Evolutionary conservation across 2,113 vertebrate genomes (phyloP).

Genomic region (Sorex araneus): DNA sequence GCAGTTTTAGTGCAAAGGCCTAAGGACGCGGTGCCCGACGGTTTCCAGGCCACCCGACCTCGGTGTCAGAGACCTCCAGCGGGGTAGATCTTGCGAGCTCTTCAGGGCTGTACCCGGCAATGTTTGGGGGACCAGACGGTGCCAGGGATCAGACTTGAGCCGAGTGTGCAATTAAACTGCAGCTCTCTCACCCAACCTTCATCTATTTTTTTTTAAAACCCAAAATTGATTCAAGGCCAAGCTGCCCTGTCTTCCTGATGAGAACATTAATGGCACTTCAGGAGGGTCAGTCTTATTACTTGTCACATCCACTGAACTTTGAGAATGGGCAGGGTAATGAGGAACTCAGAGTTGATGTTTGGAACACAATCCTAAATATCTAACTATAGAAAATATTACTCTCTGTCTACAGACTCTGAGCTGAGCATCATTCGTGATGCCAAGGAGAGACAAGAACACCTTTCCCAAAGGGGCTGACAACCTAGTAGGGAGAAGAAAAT

Average conservation of each 20-base stretch:
- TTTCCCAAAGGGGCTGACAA: not conserved
- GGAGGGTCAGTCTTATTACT: not conserved
- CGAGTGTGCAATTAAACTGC: no score
- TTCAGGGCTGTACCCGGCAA: no score
- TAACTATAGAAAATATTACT: not conserved
- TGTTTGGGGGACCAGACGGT: no score
- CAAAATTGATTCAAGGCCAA: slow-evolving; percentile 5
- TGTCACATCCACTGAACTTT: not conserved
- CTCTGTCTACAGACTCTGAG: not conserved
- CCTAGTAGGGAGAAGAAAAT: not conserved
- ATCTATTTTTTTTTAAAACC: no score
- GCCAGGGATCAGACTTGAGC: no score
- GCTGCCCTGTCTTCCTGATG: not conserved
- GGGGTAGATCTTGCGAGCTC: no score
- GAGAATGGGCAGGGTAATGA: not conserved
- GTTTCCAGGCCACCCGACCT: no score
- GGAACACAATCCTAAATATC: not conserved
- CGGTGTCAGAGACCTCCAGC: no score
- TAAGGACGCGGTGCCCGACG: no score
- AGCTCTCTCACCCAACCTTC: no score
- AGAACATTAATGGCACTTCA: not conserved
- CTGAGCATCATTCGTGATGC: not conserved
- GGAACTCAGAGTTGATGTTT: not conserved
- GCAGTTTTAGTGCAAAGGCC: no score
- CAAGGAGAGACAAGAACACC: not conserved